phyloP scores from a whole-genome alignment of 2,888 invertebrate species.

The Cryptophagus acutangulus region DNA sequence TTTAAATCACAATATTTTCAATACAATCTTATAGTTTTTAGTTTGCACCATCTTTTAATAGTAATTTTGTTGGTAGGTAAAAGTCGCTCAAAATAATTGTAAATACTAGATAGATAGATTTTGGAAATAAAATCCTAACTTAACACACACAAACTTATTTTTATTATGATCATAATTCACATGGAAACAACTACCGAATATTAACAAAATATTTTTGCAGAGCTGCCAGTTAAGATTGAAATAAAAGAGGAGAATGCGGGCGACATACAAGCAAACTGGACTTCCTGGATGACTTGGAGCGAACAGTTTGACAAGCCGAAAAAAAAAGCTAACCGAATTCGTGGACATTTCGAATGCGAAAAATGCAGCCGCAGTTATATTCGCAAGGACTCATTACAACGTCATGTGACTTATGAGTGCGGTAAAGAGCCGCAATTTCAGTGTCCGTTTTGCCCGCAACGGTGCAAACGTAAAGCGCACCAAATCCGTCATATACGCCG shows the following conservation, averaged over 20 bases:
- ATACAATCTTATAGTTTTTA: too few species aligned
- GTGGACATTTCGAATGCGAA: constrained; percentile 54
- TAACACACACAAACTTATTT: too few species aligned
- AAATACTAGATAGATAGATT: too few species aligned
- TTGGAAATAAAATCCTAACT: too few species aligned
- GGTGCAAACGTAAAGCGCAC: constrained; percentile 63
- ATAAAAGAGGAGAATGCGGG: constrained; percentile 31
- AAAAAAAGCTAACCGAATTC: constrained; percentile 34
- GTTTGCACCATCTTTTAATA: too few species aligned
- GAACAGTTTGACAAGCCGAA: constrained; percentile 19
- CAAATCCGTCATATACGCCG: constrained; percentile 53
- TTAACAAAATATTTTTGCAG: too few species aligned
- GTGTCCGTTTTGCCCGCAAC: constrained; percentile 65
- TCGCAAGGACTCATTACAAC: constrained; percentile 70
- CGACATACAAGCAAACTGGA: constrained; percentile 11
- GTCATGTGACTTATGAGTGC: constrained; percentile 74
- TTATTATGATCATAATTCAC: too few species aligned
- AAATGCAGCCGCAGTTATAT: constrained; percentile 75
- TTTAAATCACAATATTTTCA: too few species aligned
- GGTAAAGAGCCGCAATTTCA: constrained; percentile 66
- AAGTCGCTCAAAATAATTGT: too few species aligned
- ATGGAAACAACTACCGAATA: too few species aligned
- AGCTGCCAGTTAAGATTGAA: constrained; percentile 40
- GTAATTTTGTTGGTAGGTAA: too few species aligned
- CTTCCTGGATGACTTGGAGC: constrained; percentile 13